Evolutionary conservation across 2,113 vertebrate species (phyloP).

Genomic region (Xiphorhynchus elegans): DNA sequence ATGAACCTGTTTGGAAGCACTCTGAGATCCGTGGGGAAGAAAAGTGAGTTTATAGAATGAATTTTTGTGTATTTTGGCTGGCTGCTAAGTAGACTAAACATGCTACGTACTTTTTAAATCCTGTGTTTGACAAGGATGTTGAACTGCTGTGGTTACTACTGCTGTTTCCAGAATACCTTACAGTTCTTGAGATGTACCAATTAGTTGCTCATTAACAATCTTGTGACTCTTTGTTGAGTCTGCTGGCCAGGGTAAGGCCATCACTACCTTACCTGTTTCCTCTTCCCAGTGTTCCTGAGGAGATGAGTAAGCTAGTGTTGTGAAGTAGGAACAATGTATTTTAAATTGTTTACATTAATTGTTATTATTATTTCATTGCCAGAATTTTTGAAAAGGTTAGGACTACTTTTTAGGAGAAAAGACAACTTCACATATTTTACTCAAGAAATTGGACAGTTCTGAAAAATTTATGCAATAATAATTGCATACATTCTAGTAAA

Average conservation of each 20-base stretch:
- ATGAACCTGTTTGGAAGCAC: conserved; percentile 14
- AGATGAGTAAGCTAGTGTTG: not conserved
- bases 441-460: not conserved
- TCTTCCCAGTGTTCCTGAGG: not conserved
- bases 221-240: not conserved
- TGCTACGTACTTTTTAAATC: conserved; percentile 16
- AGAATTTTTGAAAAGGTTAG: not conserved
- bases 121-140: conserved; percentile 13
- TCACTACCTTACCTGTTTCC: not conserved
- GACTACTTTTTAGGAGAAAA: not conserved
- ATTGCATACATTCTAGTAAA: not conserved
- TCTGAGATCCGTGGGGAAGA: not conserved
- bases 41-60: conserved; percentile 14
- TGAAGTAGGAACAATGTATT: not conserved
- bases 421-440: not conserved
- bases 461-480: not conserved
- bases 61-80: conserved; percentile 39
- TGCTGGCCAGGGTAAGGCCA: not conserved
- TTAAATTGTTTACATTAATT: not conserved
- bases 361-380: not conserved
- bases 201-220: not conserved
- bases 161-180: not conserved
- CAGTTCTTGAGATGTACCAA: not conserved
- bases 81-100: conserved; percentile 55
- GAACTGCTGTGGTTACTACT: not conserved